Conservation (phyloP, 2,888 invertebrate genomes). For the Mythimna ferrago region DNA sequence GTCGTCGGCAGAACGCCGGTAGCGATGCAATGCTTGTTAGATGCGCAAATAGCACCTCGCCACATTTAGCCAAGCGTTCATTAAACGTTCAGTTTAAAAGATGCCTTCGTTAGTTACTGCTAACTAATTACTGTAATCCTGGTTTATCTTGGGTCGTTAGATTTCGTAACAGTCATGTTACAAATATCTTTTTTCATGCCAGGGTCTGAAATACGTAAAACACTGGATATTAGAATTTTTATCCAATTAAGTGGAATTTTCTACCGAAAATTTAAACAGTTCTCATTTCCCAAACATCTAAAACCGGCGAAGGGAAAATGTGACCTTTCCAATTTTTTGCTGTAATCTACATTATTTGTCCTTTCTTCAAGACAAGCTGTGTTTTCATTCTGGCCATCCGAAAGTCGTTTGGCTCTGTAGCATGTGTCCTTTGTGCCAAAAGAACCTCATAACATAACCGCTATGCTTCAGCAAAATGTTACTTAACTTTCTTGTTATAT, state of each 20-base stretch:
- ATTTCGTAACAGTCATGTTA: background rate
- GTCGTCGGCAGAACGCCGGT: conserved; percentile 42
- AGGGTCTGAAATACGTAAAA: background rate
- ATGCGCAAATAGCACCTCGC: conserved; percentile 43
- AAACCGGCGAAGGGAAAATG: background rate
- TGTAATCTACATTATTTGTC: conserved; percentile 4
- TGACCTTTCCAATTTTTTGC: background rate
- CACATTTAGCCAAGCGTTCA: conserved; percentile 39
- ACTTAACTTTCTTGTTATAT: conserved; percentile 31
- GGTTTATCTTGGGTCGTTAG: background rate
- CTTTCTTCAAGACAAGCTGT: conserved; percentile 51
- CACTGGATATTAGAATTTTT: background rate
- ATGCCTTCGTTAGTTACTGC: conserved; percentile 8
- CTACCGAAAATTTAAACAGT: background rate
- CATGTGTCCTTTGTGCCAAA: conserved; percentile 45
- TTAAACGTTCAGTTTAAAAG: conserved; percentile 27
- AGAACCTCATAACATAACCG: conserved; percentile 29
- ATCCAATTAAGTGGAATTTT: background rate
- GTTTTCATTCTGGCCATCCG: conserved; percentile 50
- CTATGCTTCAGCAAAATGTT: conserved; percentile 27
- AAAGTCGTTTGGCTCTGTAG: conserved; percentile 57
- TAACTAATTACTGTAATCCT: conserved; percentile 1
- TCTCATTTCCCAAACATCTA: background rate
- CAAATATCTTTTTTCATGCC: background rate
- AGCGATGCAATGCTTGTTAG: conserved; percentile 54